Conservation (phyloP, 2,888 invertebrate genomes). For the Trichogramma evanescens region DNA sequence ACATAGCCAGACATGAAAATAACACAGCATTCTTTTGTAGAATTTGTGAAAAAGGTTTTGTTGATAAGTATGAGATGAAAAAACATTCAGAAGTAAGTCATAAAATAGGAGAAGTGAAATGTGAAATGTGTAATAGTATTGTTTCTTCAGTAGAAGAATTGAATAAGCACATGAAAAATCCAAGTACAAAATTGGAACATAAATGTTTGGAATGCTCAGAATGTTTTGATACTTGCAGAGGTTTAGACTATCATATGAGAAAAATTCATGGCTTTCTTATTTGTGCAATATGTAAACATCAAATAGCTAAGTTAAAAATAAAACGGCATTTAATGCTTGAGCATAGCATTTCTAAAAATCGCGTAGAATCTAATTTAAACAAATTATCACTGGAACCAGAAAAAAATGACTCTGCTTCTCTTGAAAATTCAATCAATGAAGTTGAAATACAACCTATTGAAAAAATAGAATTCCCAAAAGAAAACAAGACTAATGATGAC, state of each 20-base stretch:
- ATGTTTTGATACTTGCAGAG: conserved; percentile 21
- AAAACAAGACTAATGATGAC: conserved; percentile 17
- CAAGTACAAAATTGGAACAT: conserved; percentile 11
- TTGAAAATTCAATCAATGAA: conserved; percentile 16
- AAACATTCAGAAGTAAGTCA: conserved; percentile 34
- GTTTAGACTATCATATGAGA: conserved; percentile 25
- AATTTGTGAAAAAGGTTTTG: conserved; percentile 34
- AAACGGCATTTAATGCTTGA: conserved; percentile 26
- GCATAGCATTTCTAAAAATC: conserved; percentile 27
- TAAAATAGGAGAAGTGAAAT: conserved; percentile 25
- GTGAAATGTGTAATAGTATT: conserved; percentile 25
- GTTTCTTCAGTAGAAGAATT: conserved; percentile 22
- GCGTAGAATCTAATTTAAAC: conserved; percentile 21
- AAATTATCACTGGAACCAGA: conserved; percentile 13
- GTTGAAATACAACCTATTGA: conserved; percentile 3
- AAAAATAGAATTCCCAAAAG: conserved; percentile 17
- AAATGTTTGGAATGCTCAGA: conserved; percentile 28
- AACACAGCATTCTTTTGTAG: conserved; percentile 34
- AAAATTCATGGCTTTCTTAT: conserved; percentile 25
- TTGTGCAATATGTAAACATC: conserved; percentile 22
- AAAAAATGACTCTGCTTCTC: conserved; percentile 15
- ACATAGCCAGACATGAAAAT: conserved; percentile 37
- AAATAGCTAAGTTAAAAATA: conserved; percentile 20
- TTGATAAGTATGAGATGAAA: conserved; percentile 34
- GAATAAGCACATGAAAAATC: conserved; percentile 25